These are phyloP conservation scores for Microchirus variegatus DNA, from an alignment of 2,797 vertebrate species.

Conservation along the genomic window DNA sequence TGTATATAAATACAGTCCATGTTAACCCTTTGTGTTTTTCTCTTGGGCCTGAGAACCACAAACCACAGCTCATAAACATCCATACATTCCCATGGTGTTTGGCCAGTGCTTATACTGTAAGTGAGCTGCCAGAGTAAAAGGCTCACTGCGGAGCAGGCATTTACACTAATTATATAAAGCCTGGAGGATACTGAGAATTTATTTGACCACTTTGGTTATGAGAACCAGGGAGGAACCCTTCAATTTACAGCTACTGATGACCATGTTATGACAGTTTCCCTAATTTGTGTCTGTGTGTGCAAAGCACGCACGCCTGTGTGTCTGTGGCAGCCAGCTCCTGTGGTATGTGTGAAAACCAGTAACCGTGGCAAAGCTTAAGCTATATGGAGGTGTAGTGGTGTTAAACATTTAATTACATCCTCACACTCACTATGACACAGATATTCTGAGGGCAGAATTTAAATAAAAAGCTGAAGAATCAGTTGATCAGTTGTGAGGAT, in stretches of 20 bases:
- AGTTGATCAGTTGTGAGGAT: not conserved
- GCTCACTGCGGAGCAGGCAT: slow-evolving; percentile 35
- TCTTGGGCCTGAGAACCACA: slow-evolving; percentile 19
- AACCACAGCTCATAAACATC: slow-evolving; percentile 49
- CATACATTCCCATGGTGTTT: slow-evolving; percentile 23
- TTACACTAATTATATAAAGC: slow-evolving; percentile 57
- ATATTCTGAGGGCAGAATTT: not conserved
- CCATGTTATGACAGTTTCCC: slow-evolving; percentile 55
- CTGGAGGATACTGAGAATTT: slow-evolving; percentile 28
- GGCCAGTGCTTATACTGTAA: slow-evolving; percentile 9
- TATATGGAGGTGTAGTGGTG: not conserved
- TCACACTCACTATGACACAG: slow-evolving; percentile 7
- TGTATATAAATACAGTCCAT: slow-evolving; percentile 7
- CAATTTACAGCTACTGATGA: slow-evolving; percentile 46
- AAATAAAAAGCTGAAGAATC: slow-evolving; percentile 12
- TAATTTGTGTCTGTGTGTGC: slow-evolving; percentile 27
- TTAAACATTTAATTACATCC: slow-evolving; percentile 25
- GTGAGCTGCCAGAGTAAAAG: slow-evolving; percentile 22
- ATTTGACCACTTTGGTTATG: slow-evolving; percentile 44
- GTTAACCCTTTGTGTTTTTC: slow-evolving; percentile 12
- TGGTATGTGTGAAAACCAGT: slow-evolving; percentile 29
- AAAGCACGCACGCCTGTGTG: slow-evolving; percentile 1
- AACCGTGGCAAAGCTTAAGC: slow-evolving; percentile 15
- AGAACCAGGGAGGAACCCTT: slow-evolving; percentile 22
- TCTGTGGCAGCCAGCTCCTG: slow-evolving; percentile 21